phyloP scores from a whole-genome alignment of 30 jellyfish, hydroid and myxozoan species.

The Aurelia sp. region DNA sequence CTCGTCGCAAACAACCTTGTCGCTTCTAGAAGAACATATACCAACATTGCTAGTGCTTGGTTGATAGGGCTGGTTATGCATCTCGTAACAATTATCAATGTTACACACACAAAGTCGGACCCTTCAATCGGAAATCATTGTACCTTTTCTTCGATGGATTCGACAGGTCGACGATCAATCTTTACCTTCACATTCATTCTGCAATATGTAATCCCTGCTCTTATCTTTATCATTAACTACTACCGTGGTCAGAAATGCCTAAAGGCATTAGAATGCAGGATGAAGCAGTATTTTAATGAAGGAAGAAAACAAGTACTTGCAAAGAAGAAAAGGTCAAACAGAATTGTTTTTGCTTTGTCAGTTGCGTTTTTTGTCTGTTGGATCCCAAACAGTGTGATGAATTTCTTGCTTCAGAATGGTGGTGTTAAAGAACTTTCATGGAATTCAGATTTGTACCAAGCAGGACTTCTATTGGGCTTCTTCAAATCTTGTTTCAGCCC shows the following conservation, averaged over 20 bases:
- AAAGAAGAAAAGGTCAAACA: constrained; percentile 53
- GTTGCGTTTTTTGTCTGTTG: constrained; percentile 82
- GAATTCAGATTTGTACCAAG: constrained; percentile 81
- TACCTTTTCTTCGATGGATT: constrained; percentile 20
- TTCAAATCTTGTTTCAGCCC: constrained; percentile 89
- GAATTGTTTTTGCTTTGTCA: constrained; percentile 45
- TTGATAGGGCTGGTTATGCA: constrained; percentile 37
- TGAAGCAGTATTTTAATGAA: constrained; percentile 16
- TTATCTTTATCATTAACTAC: constrained; percentile 43
- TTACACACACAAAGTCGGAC: background rate
- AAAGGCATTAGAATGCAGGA: constrained; percentile 5
- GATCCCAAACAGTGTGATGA: constrained; percentile 77
- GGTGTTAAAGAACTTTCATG: constrained; percentile 48
- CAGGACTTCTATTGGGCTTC: constrained; percentile 59
- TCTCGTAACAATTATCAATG: constrained; percentile 68
- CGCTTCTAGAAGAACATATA: background rate
- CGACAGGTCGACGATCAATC: background rate
- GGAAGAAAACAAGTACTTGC: constrained; percentile 2
- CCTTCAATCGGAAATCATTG: constrained; percentile 71
- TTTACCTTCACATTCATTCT: constrained; percentile 34
- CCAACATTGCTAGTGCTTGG: constrained; percentile 31
- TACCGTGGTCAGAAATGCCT: constrained; percentile 45
- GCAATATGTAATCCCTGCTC: constrained; percentile 66
- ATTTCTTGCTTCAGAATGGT: constrained; percentile 50
- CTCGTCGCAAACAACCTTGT: background rate